Base-by-base conservation (phyloP, 2,797 vertebrate species). In the Acanthornis magna region DNA sequence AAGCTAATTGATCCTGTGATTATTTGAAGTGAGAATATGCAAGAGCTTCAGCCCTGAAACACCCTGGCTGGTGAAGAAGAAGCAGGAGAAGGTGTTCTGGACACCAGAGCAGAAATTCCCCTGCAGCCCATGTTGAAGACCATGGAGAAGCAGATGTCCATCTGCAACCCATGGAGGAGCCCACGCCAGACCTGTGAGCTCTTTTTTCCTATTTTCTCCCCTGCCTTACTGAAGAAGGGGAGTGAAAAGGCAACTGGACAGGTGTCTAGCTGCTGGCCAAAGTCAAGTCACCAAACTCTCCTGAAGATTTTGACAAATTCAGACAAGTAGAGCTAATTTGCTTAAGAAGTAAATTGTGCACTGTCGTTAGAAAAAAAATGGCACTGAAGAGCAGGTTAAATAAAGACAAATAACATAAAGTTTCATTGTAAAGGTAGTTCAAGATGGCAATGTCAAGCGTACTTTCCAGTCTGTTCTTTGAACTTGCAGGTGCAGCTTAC, bases 271-370 rank as follows among this genome's bases (percentile, higher is more conserved):
- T 89, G 25, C 55, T 38, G 29, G 11, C 10, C 50, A 53, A 50
- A 19, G 16, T 55, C 32, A 40, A 57, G 21, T 5, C 26, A 53
- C 14, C 13, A 57, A 50, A 71, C 12, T 55, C 13, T 40, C 16
- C 27, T 73, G 68, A 89, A 34, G 47, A 86, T 77, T 93, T 73
- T 13, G 3, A 82, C 10, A 92, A 91, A 94, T 92, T 57, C 68
- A 66, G 40, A 70, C 40, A 66, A 8, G 9, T 12, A 83, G 50
- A 87, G 54, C 19, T 74, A 13, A 78, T 83, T 91, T 92, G 16
- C 42, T 93, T 92, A 86, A 92, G 54, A 93, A 91, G 29, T 6
- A 80, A 25, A 57, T 5, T 86, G 29, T 78, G 26, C 20, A 81
- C 13, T 81, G 32, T 16, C 43, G 51, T 45, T 51, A 92, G 54